phyloP scores from a whole-genome alignment of 1,140 invertebrate genomes.

The Eubasilissa regina region DNA sequence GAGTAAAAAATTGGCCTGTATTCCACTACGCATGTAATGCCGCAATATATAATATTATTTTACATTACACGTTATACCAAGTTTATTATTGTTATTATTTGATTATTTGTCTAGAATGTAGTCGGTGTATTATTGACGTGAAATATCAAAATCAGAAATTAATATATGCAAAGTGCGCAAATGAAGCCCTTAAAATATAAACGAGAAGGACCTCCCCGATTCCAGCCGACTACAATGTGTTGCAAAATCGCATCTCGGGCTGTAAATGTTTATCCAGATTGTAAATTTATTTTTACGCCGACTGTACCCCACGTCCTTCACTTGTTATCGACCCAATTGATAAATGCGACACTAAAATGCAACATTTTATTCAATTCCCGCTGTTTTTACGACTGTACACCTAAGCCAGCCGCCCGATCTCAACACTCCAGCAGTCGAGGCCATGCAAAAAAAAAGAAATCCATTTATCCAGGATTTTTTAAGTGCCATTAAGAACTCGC shows the following conservation, averaged over 20 bases:
- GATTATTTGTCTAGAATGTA: no score
- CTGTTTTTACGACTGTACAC: slow-evolving; percentile 36
- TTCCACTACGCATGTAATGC: no score
- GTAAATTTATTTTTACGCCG: slow-evolving; percentile 36
- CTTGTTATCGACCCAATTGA: slow-evolving; percentile 43
- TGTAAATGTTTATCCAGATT: slow-evolving; percentile 31
- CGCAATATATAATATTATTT: no score
- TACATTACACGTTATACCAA: no score
- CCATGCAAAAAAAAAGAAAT: slow-evolving; percentile 19
- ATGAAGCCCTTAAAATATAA: neutral
- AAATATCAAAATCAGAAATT: no score
- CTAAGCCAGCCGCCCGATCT: neutral
- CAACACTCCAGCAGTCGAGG: neutral
- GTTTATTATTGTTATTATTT: no score
- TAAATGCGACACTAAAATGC: slow-evolving; percentile 47
- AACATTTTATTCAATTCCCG: slow-evolving; percentile 42
- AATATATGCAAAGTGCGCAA: no score
- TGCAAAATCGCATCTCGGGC: neutral
- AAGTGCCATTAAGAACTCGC: slow-evolving; percentile 3
- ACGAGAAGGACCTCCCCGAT: neutral
- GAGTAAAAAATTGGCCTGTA: no score
- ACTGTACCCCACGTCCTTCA: slow-evolving; percentile 35
- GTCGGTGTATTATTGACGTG: no score
- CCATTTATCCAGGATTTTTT: neutral
- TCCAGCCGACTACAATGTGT: neutral